A percentile compares a stretch with the other conserved stretches of the same genome.
These are phyloP conservation scores for Pterocles burchelli DNA, from an alignment of 2,113 vertebrate genomes.

Conservation along the genomic window DNA sequence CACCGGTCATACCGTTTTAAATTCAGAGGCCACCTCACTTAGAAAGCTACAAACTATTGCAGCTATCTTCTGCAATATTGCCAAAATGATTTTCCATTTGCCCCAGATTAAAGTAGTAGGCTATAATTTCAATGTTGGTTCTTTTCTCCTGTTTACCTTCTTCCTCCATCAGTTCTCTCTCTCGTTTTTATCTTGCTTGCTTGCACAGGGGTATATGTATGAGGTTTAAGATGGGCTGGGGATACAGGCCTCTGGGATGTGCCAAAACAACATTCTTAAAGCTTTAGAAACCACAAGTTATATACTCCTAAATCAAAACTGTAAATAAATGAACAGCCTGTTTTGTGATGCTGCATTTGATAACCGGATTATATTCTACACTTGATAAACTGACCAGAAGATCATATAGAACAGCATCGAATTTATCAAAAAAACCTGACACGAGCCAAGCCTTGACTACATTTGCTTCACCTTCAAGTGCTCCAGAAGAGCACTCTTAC, in stretches of 20 bases:
- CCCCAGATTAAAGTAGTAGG: not conserved
- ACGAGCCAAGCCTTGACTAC: not conserved
- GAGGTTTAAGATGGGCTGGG: not conserved
- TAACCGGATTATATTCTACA: not conserved
- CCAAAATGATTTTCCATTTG: not conserved
- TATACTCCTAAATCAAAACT: not conserved
- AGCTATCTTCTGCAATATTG: not conserved
- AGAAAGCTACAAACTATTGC: not conserved
- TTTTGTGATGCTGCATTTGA: not conserved
- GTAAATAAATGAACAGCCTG: not conserved
- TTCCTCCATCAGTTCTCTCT: not conserved
- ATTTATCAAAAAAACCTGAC: not conserved
- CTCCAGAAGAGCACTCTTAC: not conserved
- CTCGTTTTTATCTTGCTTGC: not conserved
- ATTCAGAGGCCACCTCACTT: not conserved
- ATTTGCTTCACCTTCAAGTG: not conserved
- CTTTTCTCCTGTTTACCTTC: not conserved
- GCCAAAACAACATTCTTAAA: not conserved
- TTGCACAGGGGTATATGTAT: not conserved
- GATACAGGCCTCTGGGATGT: not conserved
- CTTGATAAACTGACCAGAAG: not conserved
- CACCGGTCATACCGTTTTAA: not conserved
- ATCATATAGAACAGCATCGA: rapidly evolving
- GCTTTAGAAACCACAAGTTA: not conserved
- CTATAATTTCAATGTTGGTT: not conserved